phyloP scores from a whole-genome alignment of 1,140 invertebrate species.

The Epicauta chinensis region DNA sequence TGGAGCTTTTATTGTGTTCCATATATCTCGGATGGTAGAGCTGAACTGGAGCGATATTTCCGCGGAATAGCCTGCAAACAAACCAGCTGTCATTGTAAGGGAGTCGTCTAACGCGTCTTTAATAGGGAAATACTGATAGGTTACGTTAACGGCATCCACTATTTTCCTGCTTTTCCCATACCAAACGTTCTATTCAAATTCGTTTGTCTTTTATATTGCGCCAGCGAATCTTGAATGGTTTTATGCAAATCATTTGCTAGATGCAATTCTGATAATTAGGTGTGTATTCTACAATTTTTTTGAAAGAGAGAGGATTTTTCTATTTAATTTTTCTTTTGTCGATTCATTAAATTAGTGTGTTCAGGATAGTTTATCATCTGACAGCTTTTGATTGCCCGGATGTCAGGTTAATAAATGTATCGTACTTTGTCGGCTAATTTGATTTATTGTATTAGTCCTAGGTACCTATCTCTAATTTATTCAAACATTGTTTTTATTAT shows the following conservation, averaged over 20 bases:
- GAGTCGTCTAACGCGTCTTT: slow-evolving; percentile 31
- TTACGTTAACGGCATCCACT: slow-evolving; percentile 8
- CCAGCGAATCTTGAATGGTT: no score
- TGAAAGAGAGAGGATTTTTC: no score
- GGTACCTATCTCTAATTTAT: no score
- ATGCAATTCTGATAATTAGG: no score
- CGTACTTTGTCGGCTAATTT: slow-evolving; percentile 11
- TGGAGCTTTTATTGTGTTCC: slow-evolving; percentile 40
- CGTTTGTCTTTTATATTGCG: no score
- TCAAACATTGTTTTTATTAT: no score
- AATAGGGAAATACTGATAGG: slow-evolving; percentile 29
- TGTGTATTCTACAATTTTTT: no score
- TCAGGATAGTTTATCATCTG: slow-evolving; percentile 12
- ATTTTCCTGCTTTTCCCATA: no score
- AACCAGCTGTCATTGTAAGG: slow-evolving; percentile 33
- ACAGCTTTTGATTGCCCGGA: slow-evolving; percentile 9
- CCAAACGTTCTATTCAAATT: no score
- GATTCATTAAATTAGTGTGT: neutral
- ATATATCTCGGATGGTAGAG: slow-evolving; percentile 38
- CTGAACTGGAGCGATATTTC: slow-evolving; percentile 23
- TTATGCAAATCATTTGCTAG: no score
- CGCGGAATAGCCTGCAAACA: slow-evolving; percentile 34
- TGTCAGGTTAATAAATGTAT: slow-evolving; percentile 12
- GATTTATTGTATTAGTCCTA: slow-evolving; percentile 13
- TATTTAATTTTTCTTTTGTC: neutral